Evolutionary conservation across 2,113 vertebrate genomes (phyloP), one percentile per base, ranked within the genome.

Genomic region (Bos indicus): DNA sequence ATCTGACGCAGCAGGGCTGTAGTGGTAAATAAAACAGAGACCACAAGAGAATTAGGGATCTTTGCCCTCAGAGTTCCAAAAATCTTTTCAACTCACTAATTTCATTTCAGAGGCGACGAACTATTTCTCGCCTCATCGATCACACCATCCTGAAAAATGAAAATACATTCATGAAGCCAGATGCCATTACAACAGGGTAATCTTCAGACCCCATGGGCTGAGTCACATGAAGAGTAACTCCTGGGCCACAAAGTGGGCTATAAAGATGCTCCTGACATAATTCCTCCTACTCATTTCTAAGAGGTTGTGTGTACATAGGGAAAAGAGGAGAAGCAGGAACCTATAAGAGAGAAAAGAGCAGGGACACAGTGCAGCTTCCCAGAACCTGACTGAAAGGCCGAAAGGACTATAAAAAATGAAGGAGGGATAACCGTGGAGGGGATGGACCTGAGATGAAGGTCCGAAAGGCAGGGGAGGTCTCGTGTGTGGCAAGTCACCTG

Each of bases 1-100:
- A 84, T 48, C 30, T 36, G 6, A 92, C 36, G 4, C 30, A 48
- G 14, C 26, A 80, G 15, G 11, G 7, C 12, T 57, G 10, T 80
- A 40, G 11, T 52, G 15, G 33, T 46, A 91, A 92, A 67, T 83
- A 59, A 94, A 96, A 86, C 26, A 95, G 46, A 94, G 40, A 96
- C 84, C 88, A 13, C n/a, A 71, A 91, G 52, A 89, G 30, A 97
- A 94, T 84, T 71, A 60, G 54, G 36, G 74, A 57, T 88, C 28
- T 88, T 51, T 90, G 54, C 25, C 56, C 48, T 92, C 7, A 92
- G 16, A 62, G 57, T 86, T 67, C 52, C 36, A 93, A 81, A 23
- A 60, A 60, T 11, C 82, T 90, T 87, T 93, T 97, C 48, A 88
- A 86, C 46, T 91, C 97, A 36, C 25, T 86, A 26, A 95, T 97